phyloP scores from a whole-genome alignment of 2,888 invertebrate genomes.

The Antitype chi region DNA sequence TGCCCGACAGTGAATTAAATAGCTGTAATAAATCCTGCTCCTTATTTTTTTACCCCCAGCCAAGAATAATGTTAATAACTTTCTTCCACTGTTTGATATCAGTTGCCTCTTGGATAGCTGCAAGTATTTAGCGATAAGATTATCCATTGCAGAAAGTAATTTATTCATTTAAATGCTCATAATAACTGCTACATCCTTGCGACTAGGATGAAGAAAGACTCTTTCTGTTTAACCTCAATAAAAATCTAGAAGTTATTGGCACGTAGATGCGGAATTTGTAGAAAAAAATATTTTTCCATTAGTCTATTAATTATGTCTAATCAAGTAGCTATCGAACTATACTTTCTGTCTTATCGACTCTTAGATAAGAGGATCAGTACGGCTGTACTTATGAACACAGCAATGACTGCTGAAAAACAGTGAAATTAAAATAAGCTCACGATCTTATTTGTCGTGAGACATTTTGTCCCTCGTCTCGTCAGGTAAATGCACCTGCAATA shows the following conservation, averaged over 20 bases:
- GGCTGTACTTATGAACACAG: background rate
- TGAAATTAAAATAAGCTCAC: background rate
- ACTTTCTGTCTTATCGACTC: background rate
- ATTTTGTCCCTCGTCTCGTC: background rate
- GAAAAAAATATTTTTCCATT: background rate
- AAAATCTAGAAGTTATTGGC: background rate
- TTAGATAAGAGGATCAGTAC: background rate
- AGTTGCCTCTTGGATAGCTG: background rate
- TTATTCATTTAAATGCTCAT: conserved; percentile 4
- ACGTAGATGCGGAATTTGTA: background rate
- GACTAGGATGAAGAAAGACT: background rate
- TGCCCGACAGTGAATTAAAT: no score
- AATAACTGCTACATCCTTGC: background rate
- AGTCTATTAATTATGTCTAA: background rate
- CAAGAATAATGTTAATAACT: background rate
- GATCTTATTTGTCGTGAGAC: background rate
- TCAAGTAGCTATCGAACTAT: background rate
- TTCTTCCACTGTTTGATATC: background rate
- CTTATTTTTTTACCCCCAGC: background rate
- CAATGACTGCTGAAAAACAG: no score
- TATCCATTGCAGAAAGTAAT: background rate
- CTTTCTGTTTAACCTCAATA: background rate
- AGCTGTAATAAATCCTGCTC: background rate
- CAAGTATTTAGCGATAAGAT: conserved; percentile 32
- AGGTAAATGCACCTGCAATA: background rate